phyloP scores from a whole-genome alignment of 2,888 invertebrate genomes.

The Zonitis immaculata region DNA sequence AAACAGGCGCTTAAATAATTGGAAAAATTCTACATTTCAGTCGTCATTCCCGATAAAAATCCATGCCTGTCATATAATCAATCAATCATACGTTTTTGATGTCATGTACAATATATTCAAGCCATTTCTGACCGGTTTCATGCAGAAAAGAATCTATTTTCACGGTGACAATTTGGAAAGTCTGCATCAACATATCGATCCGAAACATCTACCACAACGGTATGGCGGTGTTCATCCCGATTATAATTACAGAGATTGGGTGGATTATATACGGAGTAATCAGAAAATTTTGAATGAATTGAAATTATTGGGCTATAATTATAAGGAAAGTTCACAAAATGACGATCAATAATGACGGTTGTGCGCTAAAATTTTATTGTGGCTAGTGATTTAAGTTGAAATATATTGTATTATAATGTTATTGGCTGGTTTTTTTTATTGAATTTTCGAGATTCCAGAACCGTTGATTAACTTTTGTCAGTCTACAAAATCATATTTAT shows the following conservation, averaged over 20 bases:
- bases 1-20: too few relatives aligned
- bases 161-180: conserved; percentile 70
- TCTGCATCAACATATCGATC: conserved; percentile 67
- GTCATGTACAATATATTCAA: conserved; percentile 73
- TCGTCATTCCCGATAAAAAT: conserved; percentile 70
- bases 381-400: conserved; percentile 4
- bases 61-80: conserved; percentile 70
- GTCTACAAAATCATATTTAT: neutral
- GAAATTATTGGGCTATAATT: conserved; percentile 53
- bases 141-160: conserved; percentile 60
- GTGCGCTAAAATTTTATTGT: neutral
- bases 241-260: conserved; percentile 70
- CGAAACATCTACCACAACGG: conserved; percentile 64
- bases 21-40: conserved; percentile 46
- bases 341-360: conserved; percentile 5
- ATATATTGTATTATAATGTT: neutral
- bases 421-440: too few relatives aligned
- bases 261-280: conserved; percentile 58
- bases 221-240: conserved; percentile 64
- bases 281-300: conserved; percentile 60
- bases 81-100: conserved; percentile 79
- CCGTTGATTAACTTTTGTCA: neutral
- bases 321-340: conserved; percentile 22
- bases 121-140: conserved; percentile 64
- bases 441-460: too few relatives aligned